Evolutionary conservation across 2,797 vertebrate species (phyloP).

Genomic region (Tenualosa thibaudeaui): DNA sequence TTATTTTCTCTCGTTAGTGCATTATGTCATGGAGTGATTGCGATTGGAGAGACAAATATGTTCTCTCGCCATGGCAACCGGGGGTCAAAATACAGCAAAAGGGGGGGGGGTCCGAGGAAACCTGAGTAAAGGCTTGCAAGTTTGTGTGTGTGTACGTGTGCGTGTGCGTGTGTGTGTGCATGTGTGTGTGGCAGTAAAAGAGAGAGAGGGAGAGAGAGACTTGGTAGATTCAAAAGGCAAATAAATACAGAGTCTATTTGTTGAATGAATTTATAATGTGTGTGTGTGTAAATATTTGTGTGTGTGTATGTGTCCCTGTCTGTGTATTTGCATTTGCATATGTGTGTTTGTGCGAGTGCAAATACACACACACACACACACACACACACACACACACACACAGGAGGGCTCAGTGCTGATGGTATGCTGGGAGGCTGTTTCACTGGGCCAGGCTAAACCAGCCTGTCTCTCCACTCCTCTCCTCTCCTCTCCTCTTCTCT

Average conservation of each 20-base stretch:
- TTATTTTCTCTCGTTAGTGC: slow-evolving; percentile 45
- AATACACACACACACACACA: not conserved
- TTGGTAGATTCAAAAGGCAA: not conserved
- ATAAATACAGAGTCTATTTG: slow-evolving; percentile 7
- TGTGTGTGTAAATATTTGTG: not conserved
- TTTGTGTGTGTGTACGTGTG: slow-evolving; percentile 23
- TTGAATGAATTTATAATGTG: slow-evolving; percentile 6
- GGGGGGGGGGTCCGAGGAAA: slow-evolving; percentile 44
- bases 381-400: slow-evolving; percentile 18
- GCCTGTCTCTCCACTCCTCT: not conserved
- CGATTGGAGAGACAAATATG: slow-evolving; percentile 57
- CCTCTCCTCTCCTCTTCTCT: not conserved
- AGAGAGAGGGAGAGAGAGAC: slow-evolving; percentile 30
- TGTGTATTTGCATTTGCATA: not conserved
- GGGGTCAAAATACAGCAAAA: slow-evolving; percentile 59
- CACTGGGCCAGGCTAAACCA: not conserved
- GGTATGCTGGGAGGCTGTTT: not conserved
- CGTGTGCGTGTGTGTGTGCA: not conserved
- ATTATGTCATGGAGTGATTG: slow-evolving; percentile 65
- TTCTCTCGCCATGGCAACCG: slow-evolving; percentile 65
- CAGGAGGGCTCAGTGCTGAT: not conserved
- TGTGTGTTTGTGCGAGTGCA: not conserved
- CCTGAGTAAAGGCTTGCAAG: slow-evolving; percentile 35
- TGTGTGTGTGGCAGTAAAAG: not conserved
- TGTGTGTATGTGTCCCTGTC: not conserved